Conservation (phyloP, 2,113 vertebrate species). For the Cyphomyrus discorhynchus region DNA sequence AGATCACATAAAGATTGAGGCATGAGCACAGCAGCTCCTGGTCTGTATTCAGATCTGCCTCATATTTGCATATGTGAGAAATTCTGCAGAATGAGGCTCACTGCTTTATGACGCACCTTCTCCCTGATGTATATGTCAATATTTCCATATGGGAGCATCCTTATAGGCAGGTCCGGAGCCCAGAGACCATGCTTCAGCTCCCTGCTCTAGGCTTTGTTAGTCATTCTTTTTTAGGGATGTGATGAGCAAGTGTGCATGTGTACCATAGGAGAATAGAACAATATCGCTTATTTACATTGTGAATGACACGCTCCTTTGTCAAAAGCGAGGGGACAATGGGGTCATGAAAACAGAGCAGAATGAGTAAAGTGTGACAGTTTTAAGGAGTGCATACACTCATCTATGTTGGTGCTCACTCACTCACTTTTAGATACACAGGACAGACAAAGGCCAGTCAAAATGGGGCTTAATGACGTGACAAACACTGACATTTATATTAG, state of each 20-base stretch:
- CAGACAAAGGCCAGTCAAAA: neutral
- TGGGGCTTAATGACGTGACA: neutral
- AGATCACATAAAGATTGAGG: too few relatives aligned
- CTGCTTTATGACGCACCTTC: neutral
- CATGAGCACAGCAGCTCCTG: too few relatives aligned
- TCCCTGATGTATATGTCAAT: neutral
- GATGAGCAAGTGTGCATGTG: neutral
- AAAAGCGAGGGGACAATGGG: neutral
- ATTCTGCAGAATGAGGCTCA: neutral
- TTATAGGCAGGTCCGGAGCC: neutral
- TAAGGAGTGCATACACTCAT: neutral
- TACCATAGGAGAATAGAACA: neutral
- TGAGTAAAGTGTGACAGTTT: neutral
- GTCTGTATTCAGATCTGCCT: neutral
- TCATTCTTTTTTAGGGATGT: neutral
- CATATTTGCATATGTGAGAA: neutral
- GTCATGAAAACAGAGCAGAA: neutral
- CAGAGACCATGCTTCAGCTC: neutral
- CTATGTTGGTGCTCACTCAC: neutral
- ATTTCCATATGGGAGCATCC: neutral
- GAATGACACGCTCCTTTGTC: neutral
- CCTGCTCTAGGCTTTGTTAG: neutral
- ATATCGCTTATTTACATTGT: neutral
- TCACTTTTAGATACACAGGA: neutral
- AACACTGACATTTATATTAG: neutral